Conservation (phyloP, 2,888 invertebrate species). For the Cheilosia soror region DNA sequence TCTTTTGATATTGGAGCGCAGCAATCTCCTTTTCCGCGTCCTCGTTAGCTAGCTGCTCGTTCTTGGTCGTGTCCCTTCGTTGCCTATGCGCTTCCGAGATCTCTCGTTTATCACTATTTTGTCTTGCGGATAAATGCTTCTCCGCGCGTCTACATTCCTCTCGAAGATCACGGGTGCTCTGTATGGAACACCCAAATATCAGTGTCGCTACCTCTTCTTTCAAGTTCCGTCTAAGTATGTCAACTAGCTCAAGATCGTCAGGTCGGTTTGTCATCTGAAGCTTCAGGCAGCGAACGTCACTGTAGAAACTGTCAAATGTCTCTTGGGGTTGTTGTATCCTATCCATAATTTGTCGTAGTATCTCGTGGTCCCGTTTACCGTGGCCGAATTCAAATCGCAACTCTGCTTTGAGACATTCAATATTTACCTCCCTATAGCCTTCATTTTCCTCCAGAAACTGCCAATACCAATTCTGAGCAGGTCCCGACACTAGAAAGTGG, state of each 20-base stretch:
- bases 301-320: too few relatives aligned
- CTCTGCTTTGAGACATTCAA: background rate
- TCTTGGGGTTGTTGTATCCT: background rate
- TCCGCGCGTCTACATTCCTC: too few relatives aligned
- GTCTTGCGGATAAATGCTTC: too few relatives aligned
- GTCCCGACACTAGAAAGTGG: background rate
- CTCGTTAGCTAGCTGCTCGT: too few relatives aligned
- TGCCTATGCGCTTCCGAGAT: too few relatives aligned
- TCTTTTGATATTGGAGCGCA: too few relatives aligned
- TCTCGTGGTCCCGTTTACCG: background rate
- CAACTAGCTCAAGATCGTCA: background rate
- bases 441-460: background rate
- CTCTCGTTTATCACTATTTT: too few relatives aligned
- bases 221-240: background rate
- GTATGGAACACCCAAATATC: background rate
- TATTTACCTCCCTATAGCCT: background rate
- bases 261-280: background rate
- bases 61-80: too few relatives aligned
- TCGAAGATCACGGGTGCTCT: background rate
- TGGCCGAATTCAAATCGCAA: background rate
- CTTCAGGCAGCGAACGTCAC: background rate
- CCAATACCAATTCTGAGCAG: constrained; percentile 18
- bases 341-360: background rate
- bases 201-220: background rate
- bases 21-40: too few relatives aligned